Evolutionary conservation across 2,113 vertebrate genomes (phyloP).

Genomic region (Circaetus gallicus): DNA sequence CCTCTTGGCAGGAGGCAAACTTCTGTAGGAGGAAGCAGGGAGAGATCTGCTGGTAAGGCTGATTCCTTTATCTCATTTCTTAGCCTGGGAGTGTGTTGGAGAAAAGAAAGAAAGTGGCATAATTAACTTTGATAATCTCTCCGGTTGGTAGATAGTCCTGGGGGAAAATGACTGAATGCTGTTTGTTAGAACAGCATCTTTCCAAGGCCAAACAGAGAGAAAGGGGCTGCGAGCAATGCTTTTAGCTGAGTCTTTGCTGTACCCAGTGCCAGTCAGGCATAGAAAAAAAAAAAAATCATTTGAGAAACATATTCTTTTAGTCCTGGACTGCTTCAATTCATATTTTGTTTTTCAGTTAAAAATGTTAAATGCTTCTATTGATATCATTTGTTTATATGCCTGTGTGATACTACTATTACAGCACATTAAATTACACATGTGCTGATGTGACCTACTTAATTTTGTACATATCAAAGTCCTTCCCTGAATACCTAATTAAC

Average conservation of each 20-base stretch:
- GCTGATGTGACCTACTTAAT: neutral
- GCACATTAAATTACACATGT: neutral
- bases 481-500: neutral
- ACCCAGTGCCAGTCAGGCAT: neutral
- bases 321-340: neutral
- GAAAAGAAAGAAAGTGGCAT: slow-evolving; percentile 44
- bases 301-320: neutral
- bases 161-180: neutral
- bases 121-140: slow-evolving; percentile 26
- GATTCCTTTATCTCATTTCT: neutral
- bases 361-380: neutral
- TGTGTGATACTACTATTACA: neutral
- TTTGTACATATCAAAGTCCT: neutral
- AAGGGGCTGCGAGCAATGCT: neutral
- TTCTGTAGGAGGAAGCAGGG: neutral
- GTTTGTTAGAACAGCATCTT: neutral
- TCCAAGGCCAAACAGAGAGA: neutral
- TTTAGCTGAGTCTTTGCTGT: neutral
- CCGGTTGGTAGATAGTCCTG: neutral
- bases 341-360: neutral
- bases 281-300: neutral
- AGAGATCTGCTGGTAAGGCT: neutral
- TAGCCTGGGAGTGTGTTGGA: neutral
- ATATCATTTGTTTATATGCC: neutral
- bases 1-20: neutral